These are phyloP conservation scores for Macquaria ambigua DNA, from an alignment of 2,113 vertebrate genomes.

Conservation along the genomic window DNA sequence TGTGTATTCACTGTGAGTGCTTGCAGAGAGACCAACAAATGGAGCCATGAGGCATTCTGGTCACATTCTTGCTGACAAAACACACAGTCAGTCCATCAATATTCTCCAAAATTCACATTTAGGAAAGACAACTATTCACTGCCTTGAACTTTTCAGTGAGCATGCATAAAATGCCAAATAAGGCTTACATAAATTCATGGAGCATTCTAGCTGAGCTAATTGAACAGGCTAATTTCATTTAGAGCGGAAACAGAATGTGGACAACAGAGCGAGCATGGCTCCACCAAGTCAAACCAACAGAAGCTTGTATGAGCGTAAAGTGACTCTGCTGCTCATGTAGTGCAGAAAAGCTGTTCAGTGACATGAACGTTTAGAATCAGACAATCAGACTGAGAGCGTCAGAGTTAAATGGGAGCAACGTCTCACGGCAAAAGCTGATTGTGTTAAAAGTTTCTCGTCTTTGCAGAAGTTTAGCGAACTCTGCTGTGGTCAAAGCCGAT, in stretches of 20 bases:
- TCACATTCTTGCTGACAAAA: conserved; percentile 72
- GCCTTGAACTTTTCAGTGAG: conserved; percentile 26
- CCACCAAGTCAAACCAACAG: conserved; percentile 32
- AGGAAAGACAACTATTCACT: conserved; percentile 34
- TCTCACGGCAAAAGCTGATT: conserved; percentile 16
- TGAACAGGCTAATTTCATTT: conserved; percentile 65
- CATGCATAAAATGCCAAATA: conserved; percentile 54
- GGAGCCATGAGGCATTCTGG: conserved; percentile 47
- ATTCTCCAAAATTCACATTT: conserved; percentile 55
- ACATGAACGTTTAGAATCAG: neutral
- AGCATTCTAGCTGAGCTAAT: conserved; percentile 59
- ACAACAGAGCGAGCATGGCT: conserved; percentile 23
- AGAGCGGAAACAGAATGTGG: conserved; percentile 59
- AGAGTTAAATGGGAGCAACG: conserved; percentile 19
- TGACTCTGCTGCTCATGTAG: conserved; percentile 29
- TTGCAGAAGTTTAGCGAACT: conserved; percentile 56
- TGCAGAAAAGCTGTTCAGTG: conserved; percentile 5
- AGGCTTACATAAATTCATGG: conserved; percentile 47
- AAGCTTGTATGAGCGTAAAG: conserved; percentile 20
- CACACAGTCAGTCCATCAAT: conserved; percentile 63
- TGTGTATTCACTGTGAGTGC: conserved; percentile 39
- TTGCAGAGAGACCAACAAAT: conserved; percentile 44
- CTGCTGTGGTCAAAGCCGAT: conserved; percentile 69
- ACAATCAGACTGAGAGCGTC: conserved; percentile 11
- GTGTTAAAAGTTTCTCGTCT: conserved; percentile 58